phyloP scores from a whole-genome alignment of 2,797 vertebrate genomes.

The Merluccius polli region DNA sequence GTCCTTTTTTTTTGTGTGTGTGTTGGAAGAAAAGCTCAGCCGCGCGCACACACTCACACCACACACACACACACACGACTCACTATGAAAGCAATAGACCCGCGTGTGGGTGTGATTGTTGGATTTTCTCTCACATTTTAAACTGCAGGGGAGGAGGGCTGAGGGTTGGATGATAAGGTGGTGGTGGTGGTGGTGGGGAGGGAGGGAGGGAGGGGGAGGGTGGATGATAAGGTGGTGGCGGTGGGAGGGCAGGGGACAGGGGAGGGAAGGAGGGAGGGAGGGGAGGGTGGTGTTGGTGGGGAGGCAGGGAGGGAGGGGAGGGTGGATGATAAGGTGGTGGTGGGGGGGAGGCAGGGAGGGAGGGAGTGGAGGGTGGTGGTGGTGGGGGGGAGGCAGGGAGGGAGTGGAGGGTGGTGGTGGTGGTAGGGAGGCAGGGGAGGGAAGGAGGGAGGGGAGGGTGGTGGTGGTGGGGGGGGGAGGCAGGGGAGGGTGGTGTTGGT shows the following conservation, averaged over 20 bases:
- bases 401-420: too few relatives aligned
- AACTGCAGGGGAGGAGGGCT: neutral
- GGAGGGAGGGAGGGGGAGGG: too few relatives aligned
- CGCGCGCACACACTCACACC: neutral
- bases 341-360: too few relatives aligned
- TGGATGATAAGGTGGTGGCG: too few relatives aligned
- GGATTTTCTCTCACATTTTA: neutral
- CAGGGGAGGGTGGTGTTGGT: constrained; percentile 38
- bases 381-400: constrained; percentile 11
- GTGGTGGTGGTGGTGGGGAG: too few relatives aligned
- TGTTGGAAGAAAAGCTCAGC: neutral
- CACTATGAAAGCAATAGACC: neutral
- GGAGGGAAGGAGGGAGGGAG: too few relatives aligned
- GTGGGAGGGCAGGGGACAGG: too few relatives aligned
- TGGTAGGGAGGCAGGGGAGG: too few relatives aligned
- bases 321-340: neutral
- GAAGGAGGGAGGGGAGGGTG: neutral
- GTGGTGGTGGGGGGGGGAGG: constrained; percentile 37
- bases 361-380: too few relatives aligned
- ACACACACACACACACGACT: neutral
- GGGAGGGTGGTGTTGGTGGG: too few relatives aligned
- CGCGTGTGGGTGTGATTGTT: neutral
- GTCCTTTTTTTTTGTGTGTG: too few relatives aligned
- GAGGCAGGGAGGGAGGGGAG: too few relatives aligned
- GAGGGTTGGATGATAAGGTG: neutral